Percentiles rank a stretch among this genome's conserved stretches.
Conservation (phyloP, 2,113 vertebrate genomes). For the Sebastes fasciatus region DNA sequence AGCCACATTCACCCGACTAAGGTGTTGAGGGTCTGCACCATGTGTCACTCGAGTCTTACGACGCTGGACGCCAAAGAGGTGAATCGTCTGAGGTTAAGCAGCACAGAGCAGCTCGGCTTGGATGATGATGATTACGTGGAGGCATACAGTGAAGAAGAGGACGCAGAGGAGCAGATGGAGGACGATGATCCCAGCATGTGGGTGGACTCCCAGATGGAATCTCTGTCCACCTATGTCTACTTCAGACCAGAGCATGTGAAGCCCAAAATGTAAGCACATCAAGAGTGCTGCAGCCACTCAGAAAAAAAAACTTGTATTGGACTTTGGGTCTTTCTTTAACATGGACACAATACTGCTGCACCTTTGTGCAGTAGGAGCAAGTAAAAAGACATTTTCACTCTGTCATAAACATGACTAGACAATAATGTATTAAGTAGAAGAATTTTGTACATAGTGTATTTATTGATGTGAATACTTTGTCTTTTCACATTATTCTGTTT, state of each 20-base stretch:
- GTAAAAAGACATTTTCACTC: neutral
- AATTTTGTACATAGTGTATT: neutral
- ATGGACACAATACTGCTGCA: neutral
- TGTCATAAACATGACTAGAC: neutral
- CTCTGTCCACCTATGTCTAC: constrained; percentile 50
- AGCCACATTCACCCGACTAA: constrained; percentile 85
- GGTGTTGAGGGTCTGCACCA: constrained; percentile 86
- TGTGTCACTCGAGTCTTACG: constrained; percentile 84
- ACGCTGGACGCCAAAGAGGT: neutral
- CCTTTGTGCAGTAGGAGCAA: neutral
- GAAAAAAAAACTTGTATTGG: neutral
- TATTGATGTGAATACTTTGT: neutral
- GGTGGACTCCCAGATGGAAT: constrained; percentile 65
- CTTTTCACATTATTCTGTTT: neutral
- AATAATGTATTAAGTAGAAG: neutral
- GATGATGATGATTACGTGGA: constrained; percentile 50
- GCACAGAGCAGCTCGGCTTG: constrained; percentile 17
- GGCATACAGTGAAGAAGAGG: constrained; percentile 83
- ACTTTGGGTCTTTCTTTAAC: neutral
- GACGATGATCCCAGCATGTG: constrained; percentile 74
- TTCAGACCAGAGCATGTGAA: constrained; percentile 44
- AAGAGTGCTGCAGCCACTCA: neutral
- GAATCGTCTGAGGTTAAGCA: constrained; percentile 41
- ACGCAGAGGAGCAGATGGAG: constrained; percentile 76
- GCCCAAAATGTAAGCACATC: neutral